Base-by-base conservation (phyloP, 2,888 invertebrate species). In the Eupithecia insigniata region DNA sequence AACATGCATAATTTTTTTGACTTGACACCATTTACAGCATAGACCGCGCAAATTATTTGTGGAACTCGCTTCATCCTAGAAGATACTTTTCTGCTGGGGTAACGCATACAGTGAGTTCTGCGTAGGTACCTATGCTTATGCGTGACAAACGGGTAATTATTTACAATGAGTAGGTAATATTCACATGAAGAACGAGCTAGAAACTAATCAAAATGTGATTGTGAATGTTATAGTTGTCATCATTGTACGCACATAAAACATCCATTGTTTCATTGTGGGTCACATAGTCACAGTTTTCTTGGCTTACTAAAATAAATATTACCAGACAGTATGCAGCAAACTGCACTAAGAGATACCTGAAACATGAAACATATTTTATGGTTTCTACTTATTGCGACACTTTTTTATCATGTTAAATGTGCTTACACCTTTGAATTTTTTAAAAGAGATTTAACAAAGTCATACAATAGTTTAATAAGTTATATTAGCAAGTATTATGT, bases 351-450 rank as follows among this genome's bases (percentile, higher is more conserved):
- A n/a, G 61, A 34, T 32, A 62, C 61, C 32, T 32, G 32, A 62
- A 62, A n/a, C 12, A 62, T 62, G 61, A 62, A 62, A 34, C 18
- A 34, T 32, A 62, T 62, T 32, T 62, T 62, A 62, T 62, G 30
- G 16, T 34, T n/a, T 62, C 32, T 62, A 62, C 10, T 34, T 10
- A 10, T 62, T 12, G 34, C 32, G 34, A 34, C 61, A 34, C 30
- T 62, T 30, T 34, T 32, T 34, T 32, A 34, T 6, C 61, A 62
- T 1, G 32, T n/a, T 34, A 32, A 62, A 34, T n/a, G 61, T 62
- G 32, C n/a, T 32, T 62, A 62, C n/a, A 62, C 1, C 34, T n/a
- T 12, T 1, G 18, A 18, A 34, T 62, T 34, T 62, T 1, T 62
- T n/a, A 12, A 6, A 34, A 18, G 12, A 12, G 61, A 62, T 34